Evolutionary conservation across 1,140 invertebrate species (phyloP).

Genomic region (Drosophila grimshawi): DNA sequence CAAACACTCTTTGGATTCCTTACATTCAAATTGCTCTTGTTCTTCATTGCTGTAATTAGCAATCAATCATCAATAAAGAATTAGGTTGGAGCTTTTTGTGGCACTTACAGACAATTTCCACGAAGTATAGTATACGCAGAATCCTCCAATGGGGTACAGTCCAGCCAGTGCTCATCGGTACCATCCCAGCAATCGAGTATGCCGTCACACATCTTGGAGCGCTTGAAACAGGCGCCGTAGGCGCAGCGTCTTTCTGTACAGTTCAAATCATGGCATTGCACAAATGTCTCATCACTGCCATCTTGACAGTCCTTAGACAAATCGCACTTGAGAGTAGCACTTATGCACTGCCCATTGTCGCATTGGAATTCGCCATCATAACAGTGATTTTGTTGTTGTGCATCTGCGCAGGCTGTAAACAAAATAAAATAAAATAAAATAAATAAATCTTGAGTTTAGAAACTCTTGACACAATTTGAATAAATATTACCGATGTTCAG

Average conservation of each 20-base stretch:
- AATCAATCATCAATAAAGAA: no score
- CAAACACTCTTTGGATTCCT: slow-evolving; percentile 38
- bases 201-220: slow-evolving; percentile 60
- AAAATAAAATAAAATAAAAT: not conserved
- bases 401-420: not conserved
- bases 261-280: slow-evolving; percentile 53
- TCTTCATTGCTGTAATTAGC: not conserved
- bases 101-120: slow-evolving; percentile 38
- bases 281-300: slow-evolving; percentile 86
- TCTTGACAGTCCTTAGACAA: slow-evolving; percentile 85
- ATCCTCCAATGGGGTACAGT: not conserved
- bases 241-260: slow-evolving; percentile 85
- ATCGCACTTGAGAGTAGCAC: slow-evolving; percentile 62
- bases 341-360: slow-evolving; percentile 17
- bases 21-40: slow-evolving; percentile 15
- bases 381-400: not conserved
- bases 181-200: slow-evolving; percentile 84
- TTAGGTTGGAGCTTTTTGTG: not conserved
- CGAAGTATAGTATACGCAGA: slow-evolving; percentile 4
- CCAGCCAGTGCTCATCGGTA: slow-evolving; percentile 86
- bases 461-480: no score
- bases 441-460: no score
- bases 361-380: slow-evolving; percentile 5
- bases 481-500: slow-evolving; percentile 5
- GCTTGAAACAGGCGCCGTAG: slow-evolving; percentile 86